phyloP scores from a whole-genome alignment of 2,888 invertebrate species.

The Choreutis nemorana region DNA sequence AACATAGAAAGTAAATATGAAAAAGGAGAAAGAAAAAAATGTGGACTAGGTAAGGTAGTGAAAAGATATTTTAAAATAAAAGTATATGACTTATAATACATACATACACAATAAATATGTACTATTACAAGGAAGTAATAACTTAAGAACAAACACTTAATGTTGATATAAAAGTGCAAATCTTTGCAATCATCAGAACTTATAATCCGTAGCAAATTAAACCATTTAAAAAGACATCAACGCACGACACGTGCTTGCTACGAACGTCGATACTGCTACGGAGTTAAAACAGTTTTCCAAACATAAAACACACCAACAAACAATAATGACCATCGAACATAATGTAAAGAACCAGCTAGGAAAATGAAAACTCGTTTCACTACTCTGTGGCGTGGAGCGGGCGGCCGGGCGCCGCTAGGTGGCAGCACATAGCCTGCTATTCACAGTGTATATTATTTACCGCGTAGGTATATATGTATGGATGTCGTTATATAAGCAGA shows the following conservation, averaged over 20 bases:
- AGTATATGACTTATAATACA: no score
- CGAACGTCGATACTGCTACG: no score
- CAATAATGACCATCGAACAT: slow-evolving; percentile 28
- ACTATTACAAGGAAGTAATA: no score
- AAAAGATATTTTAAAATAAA: no score
- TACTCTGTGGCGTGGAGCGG: slow-evolving; percentile 34
- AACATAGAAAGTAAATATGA: no score
- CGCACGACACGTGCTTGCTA: slow-evolving; percentile 7
- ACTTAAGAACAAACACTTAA: no score
- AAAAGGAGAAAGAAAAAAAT: no score
- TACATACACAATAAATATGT: no score
- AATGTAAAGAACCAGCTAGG: slow-evolving; percentile 28
- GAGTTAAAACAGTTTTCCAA: slow-evolving; percentile 7
- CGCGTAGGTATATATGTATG: slow-evolving; percentile 44
- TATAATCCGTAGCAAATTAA: no score
- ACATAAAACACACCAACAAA: slow-evolving; percentile 14
- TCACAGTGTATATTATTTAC: slow-evolving; percentile 62
- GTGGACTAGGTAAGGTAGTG: no score
- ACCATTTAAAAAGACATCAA: slow-evolving; percentile 11
- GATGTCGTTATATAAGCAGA: slow-evolving; percentile 65
- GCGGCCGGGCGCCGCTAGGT: slow-evolving; percentile 54
- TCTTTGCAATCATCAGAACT: no score
- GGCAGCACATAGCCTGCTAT: slow-evolving; percentile 61
- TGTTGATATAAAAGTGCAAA: no score
- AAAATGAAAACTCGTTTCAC: slow-evolving; percentile 38